phyloP scores from a whole-genome alignment of 2,113 vertebrate species.

The Empidonax traillii region DNA sequence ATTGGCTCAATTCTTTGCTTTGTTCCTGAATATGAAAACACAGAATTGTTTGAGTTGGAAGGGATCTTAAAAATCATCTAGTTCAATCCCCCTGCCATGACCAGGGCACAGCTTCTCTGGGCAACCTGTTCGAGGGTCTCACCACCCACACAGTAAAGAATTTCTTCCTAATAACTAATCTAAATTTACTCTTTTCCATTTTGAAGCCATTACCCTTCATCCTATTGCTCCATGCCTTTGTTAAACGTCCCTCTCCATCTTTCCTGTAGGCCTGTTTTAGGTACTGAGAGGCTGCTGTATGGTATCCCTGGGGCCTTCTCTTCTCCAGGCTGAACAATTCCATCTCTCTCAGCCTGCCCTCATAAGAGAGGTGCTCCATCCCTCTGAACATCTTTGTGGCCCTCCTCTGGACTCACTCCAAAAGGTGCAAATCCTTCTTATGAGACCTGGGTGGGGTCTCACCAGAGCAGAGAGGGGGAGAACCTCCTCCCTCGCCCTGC shows the following conservation, averaged over 20 bases:
- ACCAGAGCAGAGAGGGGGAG: not conserved
- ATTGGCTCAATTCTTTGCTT: not conserved
- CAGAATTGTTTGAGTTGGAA: not conserved
- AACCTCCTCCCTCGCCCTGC: not conserved
- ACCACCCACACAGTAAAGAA: not conserved
- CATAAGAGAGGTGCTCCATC: not conserved
- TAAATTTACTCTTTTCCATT: not conserved
- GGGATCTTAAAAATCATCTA: not conserved
- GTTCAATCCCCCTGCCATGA: not conserved
- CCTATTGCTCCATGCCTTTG: not conserved
- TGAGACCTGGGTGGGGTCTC: not conserved
- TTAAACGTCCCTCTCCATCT: not conserved
- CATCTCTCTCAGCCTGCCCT: not conserved
- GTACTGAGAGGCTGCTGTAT: not conserved
- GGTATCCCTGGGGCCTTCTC: not conserved
- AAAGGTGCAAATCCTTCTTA: rapidly evolving
- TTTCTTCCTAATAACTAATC: not conserved
- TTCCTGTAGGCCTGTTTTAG: not conserved
- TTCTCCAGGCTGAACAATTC: not conserved
- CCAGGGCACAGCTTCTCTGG: not conserved
- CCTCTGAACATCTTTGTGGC: not conserved
- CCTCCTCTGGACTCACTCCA: not conserved
- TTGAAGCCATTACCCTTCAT: rapidly evolving
- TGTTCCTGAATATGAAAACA: not conserved
- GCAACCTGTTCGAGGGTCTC: not conserved